Evolutionary conservation across 2,113 vertebrate species (phyloP).

Genomic region (Scomber scombrus): DNA sequence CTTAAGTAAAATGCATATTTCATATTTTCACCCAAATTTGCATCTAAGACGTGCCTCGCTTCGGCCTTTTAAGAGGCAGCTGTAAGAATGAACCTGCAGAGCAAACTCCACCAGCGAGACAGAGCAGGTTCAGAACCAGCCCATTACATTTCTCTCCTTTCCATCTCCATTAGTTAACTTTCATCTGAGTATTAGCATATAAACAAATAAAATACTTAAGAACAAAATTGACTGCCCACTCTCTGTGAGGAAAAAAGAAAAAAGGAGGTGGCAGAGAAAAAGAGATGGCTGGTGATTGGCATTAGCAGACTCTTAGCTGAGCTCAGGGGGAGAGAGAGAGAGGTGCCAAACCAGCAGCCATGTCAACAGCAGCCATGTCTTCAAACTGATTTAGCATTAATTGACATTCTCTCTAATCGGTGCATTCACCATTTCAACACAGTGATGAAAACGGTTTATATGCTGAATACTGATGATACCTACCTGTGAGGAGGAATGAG

Average conservation of each 20-base stretch:
- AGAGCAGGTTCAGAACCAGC: conserved; percentile 1
- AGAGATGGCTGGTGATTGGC: conserved; percentile 12
- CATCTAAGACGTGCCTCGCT: conserved; percentile 54
- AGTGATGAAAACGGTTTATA: conserved; percentile 24
- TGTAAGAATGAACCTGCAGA: conserved; percentile 5
- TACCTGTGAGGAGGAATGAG: conserved; percentile 8
- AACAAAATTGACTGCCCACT: conserved; percentile 30
- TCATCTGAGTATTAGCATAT: conserved; percentile 34
- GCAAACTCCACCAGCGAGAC: conserved; percentile 19
- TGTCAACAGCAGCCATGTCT: conserved; percentile 31
- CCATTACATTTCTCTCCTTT: not conserved
- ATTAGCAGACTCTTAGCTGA: conserved; percentile 32
- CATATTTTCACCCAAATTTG: conserved; percentile 65
- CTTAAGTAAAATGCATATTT: conserved; percentile 74
- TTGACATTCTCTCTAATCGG: conserved; percentile 60
- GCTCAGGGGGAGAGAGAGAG: not conserved
- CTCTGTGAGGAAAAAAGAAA: not conserved
- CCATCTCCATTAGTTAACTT: conserved; percentile 9
- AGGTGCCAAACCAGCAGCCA: not conserved
- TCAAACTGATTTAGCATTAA: conserved; percentile 61
- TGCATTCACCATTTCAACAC: conserved; percentile 53
- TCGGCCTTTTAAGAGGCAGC: conserved; percentile 10
- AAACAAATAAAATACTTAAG: conserved; percentile 55
- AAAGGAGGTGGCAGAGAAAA: not conserved
- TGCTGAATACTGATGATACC: conserved; percentile 52